Percentiles rank a stretch among this genome's conserved stretches.
phyloP scores from a whole-genome alignment of 2,113 vertebrate species.

The Ptyas mucosa region DNA sequence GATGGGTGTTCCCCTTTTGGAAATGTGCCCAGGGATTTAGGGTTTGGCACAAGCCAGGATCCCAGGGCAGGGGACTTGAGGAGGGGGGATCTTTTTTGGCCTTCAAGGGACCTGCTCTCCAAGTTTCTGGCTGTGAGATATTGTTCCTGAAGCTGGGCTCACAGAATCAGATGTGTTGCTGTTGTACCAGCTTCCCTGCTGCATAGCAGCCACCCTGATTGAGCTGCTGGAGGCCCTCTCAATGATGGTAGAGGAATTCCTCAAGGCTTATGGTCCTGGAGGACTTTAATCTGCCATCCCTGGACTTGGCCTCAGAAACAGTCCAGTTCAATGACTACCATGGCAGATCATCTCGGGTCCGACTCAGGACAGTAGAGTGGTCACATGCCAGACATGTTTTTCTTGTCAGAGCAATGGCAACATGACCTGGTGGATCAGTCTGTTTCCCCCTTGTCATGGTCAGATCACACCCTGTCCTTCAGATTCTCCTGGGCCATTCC shows the following conservation, averaged over 20 bases:
- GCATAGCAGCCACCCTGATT: neutral
- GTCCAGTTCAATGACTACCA: neutral
- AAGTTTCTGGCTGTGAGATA: neutral
- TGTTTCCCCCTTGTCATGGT: neutral
- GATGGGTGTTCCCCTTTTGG: neutral
- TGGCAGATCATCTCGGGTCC: neutral
- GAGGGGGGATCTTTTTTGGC: neutral
- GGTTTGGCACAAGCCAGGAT: neutral
- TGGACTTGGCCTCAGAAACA: neutral
- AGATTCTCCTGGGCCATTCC: neutral
- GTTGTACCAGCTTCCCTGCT: neutral
- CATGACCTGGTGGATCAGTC: neutral
- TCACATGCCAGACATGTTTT: neutral
- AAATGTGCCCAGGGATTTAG: neutral
- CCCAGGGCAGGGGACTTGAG: neutral
- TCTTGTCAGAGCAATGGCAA: neutral
- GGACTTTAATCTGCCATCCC: neutral
- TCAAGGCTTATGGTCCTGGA: neutral
- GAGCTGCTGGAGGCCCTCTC: neutral
- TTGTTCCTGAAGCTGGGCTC: neutral
- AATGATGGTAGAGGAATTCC: neutral
- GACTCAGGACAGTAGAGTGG: neutral
- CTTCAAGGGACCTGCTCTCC: neutral
- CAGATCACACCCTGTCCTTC: neutral
- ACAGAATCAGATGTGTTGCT: neutral